phyloP scores from a whole-genome alignment of 2,113 vertebrate genomes.

The Mesocricetus auratus region DNA sequence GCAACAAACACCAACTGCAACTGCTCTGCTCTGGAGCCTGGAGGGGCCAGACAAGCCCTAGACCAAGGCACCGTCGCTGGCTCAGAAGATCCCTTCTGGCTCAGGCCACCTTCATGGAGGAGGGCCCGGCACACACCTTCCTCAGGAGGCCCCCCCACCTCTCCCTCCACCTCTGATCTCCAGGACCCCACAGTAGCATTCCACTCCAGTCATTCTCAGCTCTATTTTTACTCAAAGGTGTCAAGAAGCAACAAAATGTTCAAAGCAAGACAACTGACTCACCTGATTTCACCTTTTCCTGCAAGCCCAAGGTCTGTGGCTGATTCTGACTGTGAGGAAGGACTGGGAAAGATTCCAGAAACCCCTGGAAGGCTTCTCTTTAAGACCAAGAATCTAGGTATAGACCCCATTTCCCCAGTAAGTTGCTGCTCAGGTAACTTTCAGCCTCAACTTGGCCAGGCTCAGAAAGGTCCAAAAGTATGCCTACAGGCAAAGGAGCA shows the following conservation, averaged over 20 bases:
- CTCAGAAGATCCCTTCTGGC: neutral
- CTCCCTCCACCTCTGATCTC: neutral
- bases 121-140: neutral
- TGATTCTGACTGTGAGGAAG: neutral
- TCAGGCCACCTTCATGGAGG: neutral
- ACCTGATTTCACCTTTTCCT: neutral
- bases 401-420: neutral
- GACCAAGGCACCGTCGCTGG: neutral
- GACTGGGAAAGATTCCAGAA: neutral
- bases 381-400: neutral
- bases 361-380: neutral
- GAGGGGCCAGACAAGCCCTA: neutral
- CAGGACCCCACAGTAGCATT: neutral
- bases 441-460: neutral
- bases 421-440: neutral
- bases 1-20: neutral
- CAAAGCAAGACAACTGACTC: conserved; percentile 62
- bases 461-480: neutral
- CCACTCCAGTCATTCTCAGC: conserved; percentile 73
- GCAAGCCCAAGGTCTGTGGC: neutral
- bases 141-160: neutral
- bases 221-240: conserved; percentile 80
- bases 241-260: conserved; percentile 32
- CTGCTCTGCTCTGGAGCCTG: neutral
- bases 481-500: neutral